Evolutionary conservation across 2,888 invertebrate genomes (phyloP).

Genomic region (Phragmatobia fuliginosa): DNA sequence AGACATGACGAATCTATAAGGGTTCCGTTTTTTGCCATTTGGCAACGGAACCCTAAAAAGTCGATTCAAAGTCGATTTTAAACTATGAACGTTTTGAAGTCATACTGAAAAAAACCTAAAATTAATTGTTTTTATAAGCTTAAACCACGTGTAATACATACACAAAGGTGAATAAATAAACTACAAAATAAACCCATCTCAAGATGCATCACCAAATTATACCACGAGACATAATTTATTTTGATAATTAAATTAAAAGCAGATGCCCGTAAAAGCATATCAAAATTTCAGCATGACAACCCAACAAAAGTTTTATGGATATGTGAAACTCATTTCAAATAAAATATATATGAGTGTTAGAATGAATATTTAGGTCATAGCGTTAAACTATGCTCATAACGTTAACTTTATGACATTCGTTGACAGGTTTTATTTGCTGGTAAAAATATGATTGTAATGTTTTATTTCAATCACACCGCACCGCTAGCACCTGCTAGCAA

Average conservation of each 20-base stretch:
- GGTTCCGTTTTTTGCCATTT: too few species aligned
- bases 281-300: background rate
- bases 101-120: background rate
- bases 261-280: background rate
- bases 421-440: conserved; percentile 33
- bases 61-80: background rate
- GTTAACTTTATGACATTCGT: conserved; percentile 34
- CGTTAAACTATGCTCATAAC: conserved; percentile 38
- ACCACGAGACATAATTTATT: background rate
- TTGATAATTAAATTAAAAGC: background rate
- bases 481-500: conserved; percentile 28
- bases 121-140: background rate
- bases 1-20: too few species aligned
- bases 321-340: conserved; percentile 1
- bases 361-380: conserved; percentile 42
- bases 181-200: background rate
- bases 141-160: background rate
- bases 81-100: background rate
- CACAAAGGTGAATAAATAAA: background rate
- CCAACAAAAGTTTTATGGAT: background rate
- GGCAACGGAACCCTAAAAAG: too few species aligned
- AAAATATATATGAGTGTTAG: conserved; percentile 32
- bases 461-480: conserved; percentile 22
- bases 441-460: conserved; percentile 43
- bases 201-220: background rate